These are phyloP conservation scores for Entosphenus tridentatus DNA, from an alignment of 2,113 vertebrate species.

Conservation along the genomic window DNA sequence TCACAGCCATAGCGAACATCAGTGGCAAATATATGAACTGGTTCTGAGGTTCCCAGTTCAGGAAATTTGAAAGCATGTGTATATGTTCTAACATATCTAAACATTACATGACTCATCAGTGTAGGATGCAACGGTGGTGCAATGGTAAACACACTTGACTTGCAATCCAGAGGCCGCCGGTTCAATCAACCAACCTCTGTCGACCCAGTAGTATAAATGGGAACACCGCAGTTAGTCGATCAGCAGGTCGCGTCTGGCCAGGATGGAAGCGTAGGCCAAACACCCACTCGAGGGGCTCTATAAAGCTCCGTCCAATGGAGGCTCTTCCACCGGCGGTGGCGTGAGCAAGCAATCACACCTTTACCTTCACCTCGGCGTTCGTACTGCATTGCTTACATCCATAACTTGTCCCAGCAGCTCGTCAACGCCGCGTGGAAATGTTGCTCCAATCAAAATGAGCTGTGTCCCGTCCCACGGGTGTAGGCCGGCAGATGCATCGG, in stretches of 20 bases:
- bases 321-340: neutral
- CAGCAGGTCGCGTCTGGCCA: neutral
- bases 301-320: neutral
- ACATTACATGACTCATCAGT: no score
- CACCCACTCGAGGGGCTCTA: neutral
- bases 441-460: neutral
- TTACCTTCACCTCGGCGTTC: neutral
- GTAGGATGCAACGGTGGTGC: no score
- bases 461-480: neutral
- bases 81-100: no score
- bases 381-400: neutral
- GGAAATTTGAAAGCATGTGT: no score
- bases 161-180: neutral
- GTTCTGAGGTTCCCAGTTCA: no score
- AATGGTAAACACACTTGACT: no score
- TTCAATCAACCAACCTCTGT: neutral
- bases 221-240: neutral
- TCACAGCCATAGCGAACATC: no score
- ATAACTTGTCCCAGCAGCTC: neutral
- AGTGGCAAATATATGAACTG: no score
- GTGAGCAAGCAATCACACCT: neutral
- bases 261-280: neutral
- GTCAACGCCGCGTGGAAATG: slow-evolving; percentile 4
- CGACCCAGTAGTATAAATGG: neutral
- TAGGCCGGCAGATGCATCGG: no score